Percentiles rank a stretch among this genome's conserved stretches.
phyloP scores from a whole-genome alignment of 2,797 vertebrate genomes.

The Hydrocynus forskahlii region DNA sequence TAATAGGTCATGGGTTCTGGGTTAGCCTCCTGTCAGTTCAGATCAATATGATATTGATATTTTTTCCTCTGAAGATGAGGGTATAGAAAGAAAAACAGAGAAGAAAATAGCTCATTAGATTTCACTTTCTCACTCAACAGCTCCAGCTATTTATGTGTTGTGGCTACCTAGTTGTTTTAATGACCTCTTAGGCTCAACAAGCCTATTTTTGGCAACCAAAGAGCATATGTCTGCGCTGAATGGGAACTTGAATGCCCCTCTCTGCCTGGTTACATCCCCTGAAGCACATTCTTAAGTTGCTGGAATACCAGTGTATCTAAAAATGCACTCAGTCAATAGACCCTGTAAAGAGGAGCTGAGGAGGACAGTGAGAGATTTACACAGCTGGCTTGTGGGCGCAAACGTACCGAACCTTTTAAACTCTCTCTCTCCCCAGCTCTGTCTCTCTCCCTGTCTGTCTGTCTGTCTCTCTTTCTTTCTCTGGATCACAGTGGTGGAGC shows the following conservation, averaged over 20 bases:
- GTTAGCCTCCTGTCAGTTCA: conserved; percentile 7
- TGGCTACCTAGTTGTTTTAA: conserved; percentile 31
- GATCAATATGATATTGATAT: conserved; percentile 55
- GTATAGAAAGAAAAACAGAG: conserved; percentile 16
- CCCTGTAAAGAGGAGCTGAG: conserved; percentile 37
- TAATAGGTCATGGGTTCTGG: conserved; percentile 46
- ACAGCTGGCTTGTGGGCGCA: conserved; percentile 59
- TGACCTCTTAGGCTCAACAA: conserved; percentile 32
- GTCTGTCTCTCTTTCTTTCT: conserved; percentile 29
- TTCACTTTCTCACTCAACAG: conserved; percentile 37
- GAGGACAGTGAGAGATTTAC: conserved; percentile 62
- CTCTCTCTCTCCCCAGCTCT: conserved; percentile 20
- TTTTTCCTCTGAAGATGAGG: conserved; percentile 32
- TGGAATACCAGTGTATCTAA: conserved; percentile 63
- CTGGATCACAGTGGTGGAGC: neutral
- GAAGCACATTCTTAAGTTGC: conserved; percentile 58
- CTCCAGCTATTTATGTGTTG: conserved; percentile 37
- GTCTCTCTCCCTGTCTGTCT: conserved; percentile 4
- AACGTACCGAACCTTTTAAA: conserved; percentile 35
- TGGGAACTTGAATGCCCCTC: conserved; percentile 24
- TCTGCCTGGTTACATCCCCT: conserved; percentile 40
- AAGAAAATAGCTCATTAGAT: conserved; percentile 37
- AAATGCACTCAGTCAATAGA: conserved; percentile 60
- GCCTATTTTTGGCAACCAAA: conserved; percentile 38
- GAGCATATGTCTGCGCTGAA: conserved; percentile 31